Evolutionary conservation across 64 coral and sea anemone species (phyloP).

Genomic region (Actinia tenebrosa): DNA sequence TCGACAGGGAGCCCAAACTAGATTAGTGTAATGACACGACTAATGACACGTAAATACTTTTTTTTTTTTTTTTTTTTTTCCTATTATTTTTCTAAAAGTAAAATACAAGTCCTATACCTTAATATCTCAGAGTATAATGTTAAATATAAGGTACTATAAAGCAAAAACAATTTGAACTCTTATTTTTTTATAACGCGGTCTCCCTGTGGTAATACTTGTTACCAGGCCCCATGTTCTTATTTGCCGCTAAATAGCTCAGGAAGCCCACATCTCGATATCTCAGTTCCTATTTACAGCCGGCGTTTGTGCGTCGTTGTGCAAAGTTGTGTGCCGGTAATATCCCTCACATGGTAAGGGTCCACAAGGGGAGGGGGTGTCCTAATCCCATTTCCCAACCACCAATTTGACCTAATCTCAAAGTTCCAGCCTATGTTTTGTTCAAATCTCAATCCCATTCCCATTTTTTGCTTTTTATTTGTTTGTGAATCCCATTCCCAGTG

Average conservation of each 20-base stretch:
- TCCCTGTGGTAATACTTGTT: neutral
- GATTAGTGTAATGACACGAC: neutral
- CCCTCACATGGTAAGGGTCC: no score
- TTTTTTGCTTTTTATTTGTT: no score
- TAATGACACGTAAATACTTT: neutral
- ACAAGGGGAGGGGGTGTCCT: no score
- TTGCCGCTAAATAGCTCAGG: neutral
- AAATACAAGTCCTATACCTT: neutral
- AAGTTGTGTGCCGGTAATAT: no score
- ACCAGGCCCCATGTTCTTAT: no score
- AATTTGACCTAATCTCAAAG: no score
- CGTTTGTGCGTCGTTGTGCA: no score
- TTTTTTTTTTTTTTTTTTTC: neutral
- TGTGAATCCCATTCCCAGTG: no score
- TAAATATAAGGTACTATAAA: neutral
- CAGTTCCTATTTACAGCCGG: no score
- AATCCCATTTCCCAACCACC: no score
- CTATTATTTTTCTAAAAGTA: neutral
- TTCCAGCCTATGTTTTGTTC: no score
- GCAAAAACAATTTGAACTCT: neutral
- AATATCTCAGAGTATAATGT: neutral
- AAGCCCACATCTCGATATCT: neutral
- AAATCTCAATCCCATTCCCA: no score
- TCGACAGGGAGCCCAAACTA: neutral
- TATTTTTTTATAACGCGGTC: neutral